Evolutionary conservation across 2,797 vertebrate species (phyloP), one percentile per base, ranked within the genome.

Genomic region (Urocyon cinereoargenteus): DNA sequence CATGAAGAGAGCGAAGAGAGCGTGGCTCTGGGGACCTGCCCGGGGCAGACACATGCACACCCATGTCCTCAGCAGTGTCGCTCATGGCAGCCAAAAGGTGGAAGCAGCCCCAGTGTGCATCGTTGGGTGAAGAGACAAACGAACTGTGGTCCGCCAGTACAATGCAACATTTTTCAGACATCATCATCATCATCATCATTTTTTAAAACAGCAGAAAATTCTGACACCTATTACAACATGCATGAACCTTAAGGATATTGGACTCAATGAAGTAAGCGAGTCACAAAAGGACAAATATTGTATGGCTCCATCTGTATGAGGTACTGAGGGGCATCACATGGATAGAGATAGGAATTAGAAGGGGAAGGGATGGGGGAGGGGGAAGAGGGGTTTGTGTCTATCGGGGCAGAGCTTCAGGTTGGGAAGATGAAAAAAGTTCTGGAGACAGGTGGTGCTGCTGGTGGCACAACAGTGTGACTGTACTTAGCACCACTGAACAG

Each of bases 11-110:
- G 24, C 6, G 16, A 49, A 70, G 8, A 78, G 5, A 79, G 15
- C 3, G 13, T 16, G 72, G 36, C 24, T 49, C 77, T 12, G 51
- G 36, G 19, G 24, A 3, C 1, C 53, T 26, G 4, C n/a, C 0
- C 4, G 5, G 57, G 6, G 3, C 55, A 24, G 36, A 3, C 3
- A 0, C 0, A 4, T 0, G 31, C 19, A 5, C 10, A 62, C 16
- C 16, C 1, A 0, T 0, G 24, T 18, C 53, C 92, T 21, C 0
- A 10, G 45, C 1, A 19, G 40, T 34, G 0, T 9, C 11, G 0
- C 16, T 59, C 36, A 14, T 22, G 1, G 49, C 0, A 6, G n/a
- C 49, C 86, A 7, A 26, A 21, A 62, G 73, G 26, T 11, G 24
- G 68, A 3, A 11, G 45, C 49, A 36, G 3, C 70, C 24, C 22